Base-by-base conservation (phyloP, 2,888 invertebrate species). In the Cheilosia soror region DNA sequence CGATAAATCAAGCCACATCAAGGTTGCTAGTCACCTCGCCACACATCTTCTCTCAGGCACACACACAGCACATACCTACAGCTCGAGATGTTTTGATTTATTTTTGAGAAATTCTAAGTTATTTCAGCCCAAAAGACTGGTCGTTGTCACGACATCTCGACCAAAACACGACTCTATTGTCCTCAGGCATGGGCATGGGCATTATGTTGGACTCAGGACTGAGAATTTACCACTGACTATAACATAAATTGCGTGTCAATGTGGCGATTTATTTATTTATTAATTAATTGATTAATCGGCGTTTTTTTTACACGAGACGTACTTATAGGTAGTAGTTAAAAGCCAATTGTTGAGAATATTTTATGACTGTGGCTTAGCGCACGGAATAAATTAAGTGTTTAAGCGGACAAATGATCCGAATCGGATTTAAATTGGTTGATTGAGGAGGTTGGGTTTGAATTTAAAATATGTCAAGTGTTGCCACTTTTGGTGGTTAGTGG, bases 261-360 rank as follows among this genome's bases (percentile, higher is more conserved):
- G 37, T 44, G 58, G 27, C 42, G 47, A 63, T 83, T 84, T 79
- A 66, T 66, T 77, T 58, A 72, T 69, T 79, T 68, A 78, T 63
- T 79, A 84, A 79, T 84, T 84, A 84, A 84, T 84, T 79, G 73
- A 79, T 58, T 84, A 65, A 72, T 72, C 65, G 65, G 69, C 31
- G n/a, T 73, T 58, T 77, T 51, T 69, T 40, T 20, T 27, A 51
- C 4, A 44, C 11, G 4, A n/a, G 27, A 27, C 13, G 9, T 25
- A 15, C 49, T 25, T 20, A 1, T 20, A 20, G 20, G 7, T 27
- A 5, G 27, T 1, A 20, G 27, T 51, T 37, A 20, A 13, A 62
- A 75, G 60, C 40, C 29, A 42, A 80, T 69, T 49, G 53, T 31
- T 9, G 47, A 51, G 11, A 62, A 29, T 6, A 47, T 29, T 63